Evolutionary conservation across 2,113 vertebrate species (phyloP).

Genomic region (Bothrops jararaca): DNA sequence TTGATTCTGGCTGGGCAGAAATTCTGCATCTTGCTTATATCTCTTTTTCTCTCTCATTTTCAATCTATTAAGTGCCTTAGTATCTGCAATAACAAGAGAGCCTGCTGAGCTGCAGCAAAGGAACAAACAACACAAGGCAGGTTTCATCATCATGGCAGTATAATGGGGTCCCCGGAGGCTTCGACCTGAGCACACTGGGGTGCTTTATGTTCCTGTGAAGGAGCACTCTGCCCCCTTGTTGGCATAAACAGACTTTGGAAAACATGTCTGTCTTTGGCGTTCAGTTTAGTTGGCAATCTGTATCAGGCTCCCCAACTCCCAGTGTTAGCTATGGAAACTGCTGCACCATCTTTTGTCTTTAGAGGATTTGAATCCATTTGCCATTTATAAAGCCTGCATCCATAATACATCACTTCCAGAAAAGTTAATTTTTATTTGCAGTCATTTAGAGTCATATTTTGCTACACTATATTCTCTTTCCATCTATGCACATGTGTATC

Average conservation of each 20-base stretch:
- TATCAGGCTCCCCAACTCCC: background rate
- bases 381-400: background rate
- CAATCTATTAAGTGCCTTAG: background rate
- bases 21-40: slow-evolving; percentile 14
- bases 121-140: background rate
- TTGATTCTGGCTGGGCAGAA: slow-evolving; percentile 21
- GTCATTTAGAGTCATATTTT: background rate
- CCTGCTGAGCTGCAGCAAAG: slow-evolving; percentile 10
- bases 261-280: background rate
- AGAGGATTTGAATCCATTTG: background rate
- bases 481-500: background rate
- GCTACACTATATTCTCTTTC: background rate
- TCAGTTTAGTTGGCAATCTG: background rate
- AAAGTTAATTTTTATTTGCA: background rate
- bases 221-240: background rate
- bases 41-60: background rate
- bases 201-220: background rate
- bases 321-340: background rate
- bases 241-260: background rate
- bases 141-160: slow-evolving; percentile 2
- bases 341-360: background rate
- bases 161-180: slow-evolving; percentile 17
- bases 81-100: slow-evolving; percentile 8
- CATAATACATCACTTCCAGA: background rate
- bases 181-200: background rate